Evolutionary conservation across 2,888 invertebrate species (phyloP).

Genomic region (Epinotia nisella): DNA sequence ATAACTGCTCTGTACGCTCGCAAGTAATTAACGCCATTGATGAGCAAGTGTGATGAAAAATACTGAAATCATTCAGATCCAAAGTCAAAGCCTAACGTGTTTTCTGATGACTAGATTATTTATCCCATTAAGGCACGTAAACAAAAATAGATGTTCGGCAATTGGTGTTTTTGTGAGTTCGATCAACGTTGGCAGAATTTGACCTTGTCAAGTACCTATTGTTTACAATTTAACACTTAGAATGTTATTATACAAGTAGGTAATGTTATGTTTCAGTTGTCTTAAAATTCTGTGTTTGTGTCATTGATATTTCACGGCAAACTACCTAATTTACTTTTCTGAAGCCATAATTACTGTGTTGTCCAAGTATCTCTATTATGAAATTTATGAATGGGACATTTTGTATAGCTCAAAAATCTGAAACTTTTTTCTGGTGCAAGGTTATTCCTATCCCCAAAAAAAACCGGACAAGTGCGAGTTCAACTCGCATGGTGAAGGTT

Average conservation of each 20-base stretch:
- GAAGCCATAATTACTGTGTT: background rate
- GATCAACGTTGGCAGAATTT: constrained; percentile 2
- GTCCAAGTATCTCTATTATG: too few species aligned
- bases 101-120: constrained; percentile 6
- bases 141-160: background rate
- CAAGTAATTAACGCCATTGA: too few species aligned
- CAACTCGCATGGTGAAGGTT: too few species aligned
- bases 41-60: too few species aligned
- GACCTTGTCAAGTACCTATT: constrained; percentile 18
- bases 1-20: too few species aligned
- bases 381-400: too few species aligned
- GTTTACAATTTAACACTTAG: constrained; percentile 3
- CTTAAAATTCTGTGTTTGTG: background rate
- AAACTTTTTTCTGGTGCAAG: too few species aligned
- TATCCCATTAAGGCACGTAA: background rate
- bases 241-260: background rate
- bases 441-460: too few species aligned
- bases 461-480: too few species aligned
- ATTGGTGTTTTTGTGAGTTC: constrained; percentile 3
- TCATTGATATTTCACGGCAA: background rate
- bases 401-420: too few species aligned
- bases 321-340: background rate
- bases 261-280: background rate
- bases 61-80: background rate
- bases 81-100: background rate